Evolutionary conservation across 2,113 vertebrate genomes (phyloP).

Genomic region (Coturnix japonica): DNA sequence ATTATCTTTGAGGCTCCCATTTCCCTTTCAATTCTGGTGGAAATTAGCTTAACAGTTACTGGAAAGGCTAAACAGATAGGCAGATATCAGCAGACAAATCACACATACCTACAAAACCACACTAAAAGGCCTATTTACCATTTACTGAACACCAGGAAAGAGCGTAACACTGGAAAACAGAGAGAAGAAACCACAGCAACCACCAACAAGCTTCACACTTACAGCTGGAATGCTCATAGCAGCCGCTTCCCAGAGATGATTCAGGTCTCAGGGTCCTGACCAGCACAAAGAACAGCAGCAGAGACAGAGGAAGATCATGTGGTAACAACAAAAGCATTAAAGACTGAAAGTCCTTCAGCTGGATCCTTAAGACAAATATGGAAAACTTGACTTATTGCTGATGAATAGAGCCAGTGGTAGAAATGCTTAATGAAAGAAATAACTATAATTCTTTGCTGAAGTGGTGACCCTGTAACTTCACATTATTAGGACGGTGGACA

Average conservation of each 20-base stretch:
- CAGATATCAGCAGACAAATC: conserved; percentile 26
- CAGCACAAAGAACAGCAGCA: neutral
- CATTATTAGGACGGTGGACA: neutral
- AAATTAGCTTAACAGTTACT: conserved; percentile 1
- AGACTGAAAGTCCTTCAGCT: neutral
- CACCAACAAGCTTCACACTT: neutral
- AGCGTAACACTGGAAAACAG: conserved; percentile 20
- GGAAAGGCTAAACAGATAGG: neutral
- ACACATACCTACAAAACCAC: conserved; percentile 29
- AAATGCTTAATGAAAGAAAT: neutral
- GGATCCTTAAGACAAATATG: neutral
- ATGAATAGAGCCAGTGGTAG: neutral
- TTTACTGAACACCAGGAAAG: conserved; percentile 13
- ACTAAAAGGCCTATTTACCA: neutral
- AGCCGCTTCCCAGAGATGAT: neutral
- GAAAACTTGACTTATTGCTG: neutral
- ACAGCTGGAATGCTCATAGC: neutral
- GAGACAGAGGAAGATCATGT: neutral
- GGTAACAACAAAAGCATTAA: neutral
- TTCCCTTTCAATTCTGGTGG: neutral
- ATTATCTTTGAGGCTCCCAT: neutral
- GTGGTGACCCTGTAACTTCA: neutral
- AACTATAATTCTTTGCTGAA: neutral
- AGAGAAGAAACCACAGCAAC: conserved; percentile 35
- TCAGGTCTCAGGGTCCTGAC: neutral